phyloP scores from a whole-genome alignment of 2,888 invertebrate genomes.

The Euplexia lucipara region DNA sequence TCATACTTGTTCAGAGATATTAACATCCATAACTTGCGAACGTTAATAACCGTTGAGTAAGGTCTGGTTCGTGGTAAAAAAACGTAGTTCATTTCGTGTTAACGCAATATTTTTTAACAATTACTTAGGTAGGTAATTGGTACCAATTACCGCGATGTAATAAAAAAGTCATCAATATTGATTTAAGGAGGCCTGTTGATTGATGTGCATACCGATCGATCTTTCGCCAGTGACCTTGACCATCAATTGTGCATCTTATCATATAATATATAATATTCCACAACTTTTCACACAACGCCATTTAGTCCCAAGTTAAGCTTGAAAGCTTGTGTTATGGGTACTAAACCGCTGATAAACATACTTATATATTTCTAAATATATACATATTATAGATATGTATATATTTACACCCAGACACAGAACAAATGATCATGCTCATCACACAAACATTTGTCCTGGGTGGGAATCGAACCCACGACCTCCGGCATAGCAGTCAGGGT shows the following conservation, averaged over 20 bases:
- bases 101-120: neutral
- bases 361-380: no score
- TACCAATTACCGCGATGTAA: conserved; percentile 11
- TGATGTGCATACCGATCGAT: conserved; percentile 9
- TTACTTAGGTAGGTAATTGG: conserved; percentile 4
- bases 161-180: conserved; percentile 26
- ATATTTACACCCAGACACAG: no score
- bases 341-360: no score
- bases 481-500: no score
- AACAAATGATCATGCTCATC: no score
- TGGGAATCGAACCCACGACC: no score
- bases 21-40: neutral
- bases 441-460: no score
- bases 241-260: conserved; percentile 5
- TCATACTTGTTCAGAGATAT: neutral
- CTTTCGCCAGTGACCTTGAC: conserved; percentile 16
- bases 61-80: neutral
- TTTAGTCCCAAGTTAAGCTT: no score
- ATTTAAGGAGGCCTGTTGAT: conserved; percentile 24
- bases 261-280: no score
- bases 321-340: no score
- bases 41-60: neutral
- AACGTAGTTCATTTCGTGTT: neutral
- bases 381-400: no score
- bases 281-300: no score